phyloP scores from a whole-genome alignment of 2,113 vertebrate species.

The Rhynchomys soricoides region DNA sequence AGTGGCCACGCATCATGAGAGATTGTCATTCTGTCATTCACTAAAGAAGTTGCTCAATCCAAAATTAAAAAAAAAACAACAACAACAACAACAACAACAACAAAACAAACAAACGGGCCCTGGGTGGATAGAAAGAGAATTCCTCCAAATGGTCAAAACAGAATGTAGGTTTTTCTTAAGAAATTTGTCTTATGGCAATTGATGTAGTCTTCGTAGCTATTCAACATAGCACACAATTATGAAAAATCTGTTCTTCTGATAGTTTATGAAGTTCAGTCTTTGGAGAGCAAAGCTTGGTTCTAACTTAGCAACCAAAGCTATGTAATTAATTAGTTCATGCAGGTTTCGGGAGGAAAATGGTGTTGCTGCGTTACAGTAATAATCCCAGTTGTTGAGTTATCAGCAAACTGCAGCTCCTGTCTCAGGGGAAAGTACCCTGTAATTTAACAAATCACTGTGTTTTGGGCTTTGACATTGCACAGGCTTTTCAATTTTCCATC shows the following conservation, averaged over 20 bases:
- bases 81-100: too few species aligned
- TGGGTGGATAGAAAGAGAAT: too few species aligned
- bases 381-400: conserved; percentile 73
- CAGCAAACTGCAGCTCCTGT: conserved; percentile 78
- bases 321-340: conserved; percentile 78
- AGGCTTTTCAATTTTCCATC: conserved; percentile 81
- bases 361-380: conserved; percentile 67
- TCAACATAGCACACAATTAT: conserved; percentile 58
- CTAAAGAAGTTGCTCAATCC: not conserved
- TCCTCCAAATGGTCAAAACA: conserved; percentile 45
- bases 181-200: conserved; percentile 39
- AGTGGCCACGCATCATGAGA: not conserved
- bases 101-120: too few species aligned
- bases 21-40: conserved; percentile 41
- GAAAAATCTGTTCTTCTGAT: conserved; percentile 64
- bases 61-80: conserved; percentile 38
- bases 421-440: conserved; percentile 61
- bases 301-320: conserved; percentile 77
- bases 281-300: conserved; percentile 65
- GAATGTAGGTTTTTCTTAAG: conserved; percentile 21
- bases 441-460: conserved; percentile 80
- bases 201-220: conserved; percentile 40
- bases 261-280: conserved; percentile 68
- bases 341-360: conserved; percentile 63
- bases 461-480: conserved; percentile 76